Base-by-base conservation (phyloP, 1,140 invertebrate genomes). In the Scaptomyza hsui region DNA sequence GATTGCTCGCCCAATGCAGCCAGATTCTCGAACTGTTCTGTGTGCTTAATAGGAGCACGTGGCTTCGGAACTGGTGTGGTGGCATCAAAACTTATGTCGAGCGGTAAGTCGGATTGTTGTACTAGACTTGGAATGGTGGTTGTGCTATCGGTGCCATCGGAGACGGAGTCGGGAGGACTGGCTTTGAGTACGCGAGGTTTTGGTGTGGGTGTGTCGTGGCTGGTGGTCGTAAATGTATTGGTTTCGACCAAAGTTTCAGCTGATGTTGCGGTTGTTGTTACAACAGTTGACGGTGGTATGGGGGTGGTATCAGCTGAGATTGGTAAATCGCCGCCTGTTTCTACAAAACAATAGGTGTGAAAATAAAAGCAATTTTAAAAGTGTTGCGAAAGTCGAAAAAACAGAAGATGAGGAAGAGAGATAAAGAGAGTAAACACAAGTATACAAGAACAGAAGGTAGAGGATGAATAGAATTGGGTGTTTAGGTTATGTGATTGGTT, bases 271-370 rank as follows among this genome's bases (percentile, higher is more conserved):
- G 79, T 68, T 61, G 57, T 49, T 56, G 61, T 29, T 41, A 44
- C 64, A 49, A 72, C 65, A 41, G 74, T 60, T 48, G 80, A 59
- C 45, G 89, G 75, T 80, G 91, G 91, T 79, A 89, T 78, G 63
- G 90, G 88, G 67, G 89, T 90, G 72, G 75, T 91, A 64, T 91
- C 89, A 73, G 79, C 77, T 78, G 81, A 83, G 73, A 72, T 72
- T 75, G 82, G 77, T 75, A 79, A 72, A 73, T 90, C 89, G 89
- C 80, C 89, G 83, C 89, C 75, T 90, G 89, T 85, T 89, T 90
- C 89, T 90, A 90, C 80, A 90, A 90, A 90, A 90, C 72, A 90
- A 89, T 88, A 88, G 89, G 72, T 88, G 81, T 89, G 78, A 86
- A 89, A 90, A 86, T 78, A 77, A 82, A 89, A 89, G 75, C 78